Evolutionary conservation across 1,140 invertebrate species (phyloP).

Genomic region (Diabrotica undecimpunctata): DNA sequence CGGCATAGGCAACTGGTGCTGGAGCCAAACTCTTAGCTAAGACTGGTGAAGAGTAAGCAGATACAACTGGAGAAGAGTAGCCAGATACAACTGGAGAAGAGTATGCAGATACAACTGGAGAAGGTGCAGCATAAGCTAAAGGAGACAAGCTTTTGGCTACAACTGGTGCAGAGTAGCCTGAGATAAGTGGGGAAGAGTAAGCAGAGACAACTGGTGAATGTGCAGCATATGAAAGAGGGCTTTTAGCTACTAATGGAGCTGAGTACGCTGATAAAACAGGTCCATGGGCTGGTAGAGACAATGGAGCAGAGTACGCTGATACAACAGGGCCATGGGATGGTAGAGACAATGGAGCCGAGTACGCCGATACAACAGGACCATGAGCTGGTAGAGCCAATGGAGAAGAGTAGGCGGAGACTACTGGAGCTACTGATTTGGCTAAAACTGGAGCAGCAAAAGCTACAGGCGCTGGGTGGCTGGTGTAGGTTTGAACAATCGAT

Average conservation of each 20-base stretch:
- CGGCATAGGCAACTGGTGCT: background rate
- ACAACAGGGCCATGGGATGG: constrained; percentile 42
- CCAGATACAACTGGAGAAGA: constrained; percentile 26
- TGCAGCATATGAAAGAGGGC: background rate
- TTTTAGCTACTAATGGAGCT: constrained; percentile 37
- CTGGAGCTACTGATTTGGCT: constrained; percentile 29
- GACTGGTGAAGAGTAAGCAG: background rate
- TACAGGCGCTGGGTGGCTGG: constrained; percentile 42
- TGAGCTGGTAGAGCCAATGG: constrained; percentile 21
- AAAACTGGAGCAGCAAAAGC: constrained; percentile 26
- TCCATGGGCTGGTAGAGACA: background rate
- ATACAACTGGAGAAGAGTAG: constrained; percentile 28
- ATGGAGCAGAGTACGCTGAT: constrained; percentile 19
- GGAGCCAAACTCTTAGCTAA: background rate
- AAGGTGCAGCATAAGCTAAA: constrained; percentile 49
- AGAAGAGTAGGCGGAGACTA: constrained; percentile 45
- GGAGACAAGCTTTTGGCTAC: constrained; percentile 37
- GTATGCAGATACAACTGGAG: background rate
- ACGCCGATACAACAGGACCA: constrained; percentile 27
- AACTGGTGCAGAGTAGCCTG: constrained; percentile 42
- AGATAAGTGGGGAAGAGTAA: constrained; percentile 14
- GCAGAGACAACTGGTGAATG: background rate
- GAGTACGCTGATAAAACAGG: background rate
- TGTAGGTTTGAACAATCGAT: constrained; percentile 59
- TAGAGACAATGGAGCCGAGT: constrained; percentile 47